Evolutionary conservation across 92 coral and sea anemone species (phyloP).

Genomic region (Isaurus tuberculatus): DNA sequence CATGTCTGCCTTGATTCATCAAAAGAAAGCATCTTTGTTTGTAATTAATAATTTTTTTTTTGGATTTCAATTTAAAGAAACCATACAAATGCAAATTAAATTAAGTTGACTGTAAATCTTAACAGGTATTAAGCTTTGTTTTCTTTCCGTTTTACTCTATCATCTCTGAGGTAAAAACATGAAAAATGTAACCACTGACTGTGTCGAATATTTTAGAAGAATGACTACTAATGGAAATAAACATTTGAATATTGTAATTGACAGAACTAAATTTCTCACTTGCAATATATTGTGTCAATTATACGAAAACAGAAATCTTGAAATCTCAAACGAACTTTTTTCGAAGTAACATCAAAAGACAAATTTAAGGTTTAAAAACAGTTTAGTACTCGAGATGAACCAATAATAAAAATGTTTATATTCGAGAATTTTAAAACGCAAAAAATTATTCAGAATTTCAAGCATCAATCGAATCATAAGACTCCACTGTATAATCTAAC

Average conservation of each 20-base stretch:
- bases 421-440: not conserved
- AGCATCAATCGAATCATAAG: not conserved
- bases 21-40: too few relatives aligned
- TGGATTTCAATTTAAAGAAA: too few relatives aligned
- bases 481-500: not conserved
- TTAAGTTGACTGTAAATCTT: not conserved
- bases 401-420: not conserved
- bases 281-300: too few relatives aligned
- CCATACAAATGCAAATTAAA: not conserved
- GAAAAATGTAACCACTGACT: not conserved
- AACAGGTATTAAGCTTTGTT: not conserved
- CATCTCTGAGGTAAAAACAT: not conserved
- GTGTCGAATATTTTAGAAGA: not conserved
- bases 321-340: too few relatives aligned
- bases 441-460: not conserved
- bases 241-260: too few relatives aligned
- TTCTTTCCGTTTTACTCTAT: not conserved
- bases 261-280: not conserved
- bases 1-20: too few relatives aligned
- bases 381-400: not conserved
- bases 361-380: too few relatives aligned
- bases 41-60: too few relatives aligned
- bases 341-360: too few relatives aligned
- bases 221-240: not conserved
- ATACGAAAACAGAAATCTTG: too few relatives aligned